phyloP scores from a whole-genome alignment of 2,113 vertebrate species.

The Ptyas mucosa region DNA sequence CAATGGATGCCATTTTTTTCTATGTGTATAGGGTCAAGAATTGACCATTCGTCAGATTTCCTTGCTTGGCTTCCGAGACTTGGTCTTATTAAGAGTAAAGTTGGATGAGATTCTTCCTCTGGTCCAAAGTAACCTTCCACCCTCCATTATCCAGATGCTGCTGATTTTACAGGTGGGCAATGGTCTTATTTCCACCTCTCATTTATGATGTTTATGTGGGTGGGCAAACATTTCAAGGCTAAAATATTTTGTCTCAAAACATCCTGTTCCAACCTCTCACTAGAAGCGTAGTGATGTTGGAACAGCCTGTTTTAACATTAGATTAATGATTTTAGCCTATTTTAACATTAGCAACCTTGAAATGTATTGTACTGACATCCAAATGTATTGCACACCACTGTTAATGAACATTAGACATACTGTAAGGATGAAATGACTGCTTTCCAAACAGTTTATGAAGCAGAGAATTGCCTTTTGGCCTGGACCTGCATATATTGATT shows the following conservation, averaged over 20 bases:
- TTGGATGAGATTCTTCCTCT: slow-evolving; percentile 77
- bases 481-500: background rate
- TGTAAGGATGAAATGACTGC: background rate
- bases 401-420: background rate
- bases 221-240: background rate
- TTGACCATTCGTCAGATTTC: slow-evolving; percentile 91
- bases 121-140: slow-evolving; percentile 66
- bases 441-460: background rate
- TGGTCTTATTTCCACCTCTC: background rate
- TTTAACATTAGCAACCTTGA: background rate
- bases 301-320: background rate
- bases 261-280: background rate
- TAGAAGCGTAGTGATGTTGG: background rate
- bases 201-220: background rate
- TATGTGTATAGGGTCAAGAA: slow-evolving; percentile 83
- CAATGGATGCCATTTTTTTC: background rate
- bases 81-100: slow-evolving; percentile 85
- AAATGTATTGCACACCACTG: background rate
- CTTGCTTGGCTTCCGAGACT: slow-evolving; percentile 88
- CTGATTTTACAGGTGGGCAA: slow-evolving; percentile 84
- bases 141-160: slow-evolving; percentile 89
- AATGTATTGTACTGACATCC: background rate
- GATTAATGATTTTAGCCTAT: background rate
- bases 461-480: background rate
- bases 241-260: background rate